Base-by-base conservation (phyloP, 2,888 invertebrate species). In the Tetragonula carbonaria region DNA sequence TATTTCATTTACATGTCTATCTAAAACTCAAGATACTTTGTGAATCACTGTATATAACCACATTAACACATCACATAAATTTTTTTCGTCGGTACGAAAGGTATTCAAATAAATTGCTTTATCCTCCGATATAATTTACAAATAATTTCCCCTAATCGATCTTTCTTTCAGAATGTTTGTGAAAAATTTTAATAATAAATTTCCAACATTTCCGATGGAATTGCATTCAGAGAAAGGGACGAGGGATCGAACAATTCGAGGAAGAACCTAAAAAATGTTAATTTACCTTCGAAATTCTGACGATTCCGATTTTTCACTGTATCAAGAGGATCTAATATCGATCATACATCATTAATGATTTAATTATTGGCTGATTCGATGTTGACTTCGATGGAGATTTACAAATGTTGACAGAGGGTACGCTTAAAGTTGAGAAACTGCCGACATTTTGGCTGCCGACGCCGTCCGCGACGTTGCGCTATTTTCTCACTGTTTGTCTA, bases 391-490 rank as follows among this genome's bases (percentile, higher is more conserved):
- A 81, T 78, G 86, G 53, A 77, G 75, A 78, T 78, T 78, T 75
- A 73, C 65, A 72, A 74, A 78, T 92, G 88, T 92, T 91, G 91
- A 92, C 92, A 91, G 87, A 85, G 90, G 89, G 88, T 90, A 91
- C 91, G 92, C 92, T 91, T 80, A 88, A 88, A 91, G 89, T 91
- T 89, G 91, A 91, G 90, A 92, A 92, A 89, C 89, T 89, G 91
- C 93, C 90, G 93, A 93, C 93, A 93, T 93, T 90, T 93, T 93
- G 92, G 89, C 90, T 91, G 89, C 87, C 87, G 92, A 93, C 93
- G 92, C 93, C 90, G 92, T 85, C 80, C 91, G 89, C 91, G 91
- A 93, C 91, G 92, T 92, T 92, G 92, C 92, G 88, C 89, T 91
- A 92, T 91, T 92, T 91, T 91, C 71, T 68, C 67, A 50, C 65